Evolutionary conservation across 1,140 invertebrate genomes (phyloP).

Genomic region (Stenopsyche tienmushanensis): DNA sequence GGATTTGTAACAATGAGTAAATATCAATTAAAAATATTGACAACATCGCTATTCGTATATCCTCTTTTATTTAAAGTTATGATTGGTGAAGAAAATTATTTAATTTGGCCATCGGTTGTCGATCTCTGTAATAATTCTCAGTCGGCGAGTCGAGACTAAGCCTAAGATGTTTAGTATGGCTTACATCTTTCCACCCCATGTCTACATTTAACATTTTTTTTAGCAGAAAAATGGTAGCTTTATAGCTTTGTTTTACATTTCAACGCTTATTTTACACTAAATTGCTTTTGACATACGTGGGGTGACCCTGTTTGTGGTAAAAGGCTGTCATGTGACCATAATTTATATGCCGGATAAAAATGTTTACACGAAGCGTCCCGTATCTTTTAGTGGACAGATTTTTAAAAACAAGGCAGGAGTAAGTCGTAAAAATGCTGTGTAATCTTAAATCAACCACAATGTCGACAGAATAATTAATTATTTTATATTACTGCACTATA

Average conservation of each 20-base stretch:
- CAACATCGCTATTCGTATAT: too few relatives aligned
- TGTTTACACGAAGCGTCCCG: conserved; percentile 35
- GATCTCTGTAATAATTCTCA: neutral
- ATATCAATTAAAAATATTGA: too few relatives aligned
- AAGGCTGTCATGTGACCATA: conserved; percentile 35
- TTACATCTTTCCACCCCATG: conserved; percentile 6
- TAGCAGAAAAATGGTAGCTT: neutral
- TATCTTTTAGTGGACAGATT: neutral
- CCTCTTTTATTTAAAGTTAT: too few relatives aligned
- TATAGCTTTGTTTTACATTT: conserved; percentile 29
- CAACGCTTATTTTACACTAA: conserved; percentile 34
- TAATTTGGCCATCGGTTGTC: neutral
- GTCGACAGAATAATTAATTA: too few relatives aligned
- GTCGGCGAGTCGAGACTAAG: neutral
- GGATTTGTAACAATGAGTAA: too few relatives aligned
- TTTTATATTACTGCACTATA: too few relatives aligned
- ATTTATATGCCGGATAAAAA: conserved; percentile 39
- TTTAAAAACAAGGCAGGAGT: too few relatives aligned
- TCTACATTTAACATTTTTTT: conserved; percentile 6
- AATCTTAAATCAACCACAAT: too few relatives aligned
- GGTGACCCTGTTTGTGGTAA: conserved; percentile 16
- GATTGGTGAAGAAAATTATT: too few relatives aligned
- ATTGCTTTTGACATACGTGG: conserved; percentile 39
- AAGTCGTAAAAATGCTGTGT: too few relatives aligned
- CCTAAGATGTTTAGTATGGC: neutral